These are phyloP conservation scores for Psilopogon haemacephalus DNA, from an alignment of 2,113 vertebrate species.

Conservation along the genomic window DNA sequence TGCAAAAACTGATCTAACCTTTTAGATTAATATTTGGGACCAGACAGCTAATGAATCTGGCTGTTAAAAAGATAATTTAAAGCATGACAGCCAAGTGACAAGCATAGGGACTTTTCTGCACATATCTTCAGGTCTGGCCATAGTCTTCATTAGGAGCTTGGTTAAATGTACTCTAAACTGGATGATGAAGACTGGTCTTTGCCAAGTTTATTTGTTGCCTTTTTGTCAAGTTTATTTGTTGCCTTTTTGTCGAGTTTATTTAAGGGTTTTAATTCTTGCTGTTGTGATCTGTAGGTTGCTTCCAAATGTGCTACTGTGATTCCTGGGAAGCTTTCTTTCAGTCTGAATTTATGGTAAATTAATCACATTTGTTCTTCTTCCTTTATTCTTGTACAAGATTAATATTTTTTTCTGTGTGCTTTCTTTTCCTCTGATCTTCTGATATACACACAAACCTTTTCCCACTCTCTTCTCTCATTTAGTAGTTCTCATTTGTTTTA, in stretches of 20 bases:
- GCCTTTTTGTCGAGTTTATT: no score
- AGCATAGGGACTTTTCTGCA: neutral
- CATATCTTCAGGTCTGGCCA: neutral
- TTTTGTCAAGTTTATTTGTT: neutral
- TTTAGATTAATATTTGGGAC: neutral
- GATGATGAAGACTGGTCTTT: neutral
- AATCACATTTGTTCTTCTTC: neutral
- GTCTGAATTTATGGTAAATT: neutral
- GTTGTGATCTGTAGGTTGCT: neutral
- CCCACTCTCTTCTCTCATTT: neutral
- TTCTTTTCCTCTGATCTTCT: neutral
- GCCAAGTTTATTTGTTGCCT: no score
- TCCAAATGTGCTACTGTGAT: neutral
- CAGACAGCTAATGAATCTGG: neutral
- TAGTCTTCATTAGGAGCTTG: neutral
- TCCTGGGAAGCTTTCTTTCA: neutral
- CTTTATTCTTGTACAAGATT: neutral
- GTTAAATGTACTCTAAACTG: neutral
- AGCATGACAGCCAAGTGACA: fast-evolving
- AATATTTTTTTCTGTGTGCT: neutral
- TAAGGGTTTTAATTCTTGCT: neutral
- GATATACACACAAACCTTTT: neutral
- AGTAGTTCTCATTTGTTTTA: neutral
- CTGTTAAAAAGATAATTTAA: neutral
- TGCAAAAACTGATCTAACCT: neutral